phyloP scores from a whole-genome alignment of 2,888 invertebrate species.

The Microdon myrmicae region DNA sequence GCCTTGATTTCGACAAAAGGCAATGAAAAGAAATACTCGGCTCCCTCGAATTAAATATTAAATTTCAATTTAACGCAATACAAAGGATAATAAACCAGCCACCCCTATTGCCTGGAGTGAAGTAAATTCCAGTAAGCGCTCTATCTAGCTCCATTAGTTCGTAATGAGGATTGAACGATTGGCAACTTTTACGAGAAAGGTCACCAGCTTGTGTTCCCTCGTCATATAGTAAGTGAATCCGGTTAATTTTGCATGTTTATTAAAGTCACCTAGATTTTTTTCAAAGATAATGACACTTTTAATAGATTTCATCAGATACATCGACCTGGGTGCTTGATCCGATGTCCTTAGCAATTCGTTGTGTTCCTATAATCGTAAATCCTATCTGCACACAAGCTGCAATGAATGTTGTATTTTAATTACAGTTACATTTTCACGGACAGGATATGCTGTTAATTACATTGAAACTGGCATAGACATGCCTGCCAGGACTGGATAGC shows the following conservation, averaged over 20 bases:
- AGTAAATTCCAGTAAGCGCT: no score
- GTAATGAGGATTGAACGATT: neutral
- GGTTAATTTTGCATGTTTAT: neutral
- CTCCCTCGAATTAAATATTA: conserved; percentile 47
- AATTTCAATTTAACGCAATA: conserved; percentile 49
- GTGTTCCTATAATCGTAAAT: neutral
- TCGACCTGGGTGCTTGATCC: no score
- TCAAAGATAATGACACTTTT: conserved; percentile 32
- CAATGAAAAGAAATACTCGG: conserved; percentile 23
- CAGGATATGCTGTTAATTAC: conserved; percentile 52
- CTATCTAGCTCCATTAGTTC: no score
- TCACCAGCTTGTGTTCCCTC: neutral
- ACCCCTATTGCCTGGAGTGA: conserved; percentile 41
- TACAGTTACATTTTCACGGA: conserved; percentile 53
- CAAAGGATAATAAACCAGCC: conserved; percentile 50
- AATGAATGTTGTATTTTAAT: conserved; percentile 52
- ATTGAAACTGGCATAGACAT: conserved; percentile 50
- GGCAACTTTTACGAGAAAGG: neutral
- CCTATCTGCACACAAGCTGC: conserved; percentile 20
- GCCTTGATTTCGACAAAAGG: conserved; percentile 44
- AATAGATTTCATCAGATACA: no score
- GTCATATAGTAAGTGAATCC: neutral
- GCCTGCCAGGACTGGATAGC: conserved; percentile 38
- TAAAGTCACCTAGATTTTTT: conserved; percentile 43
- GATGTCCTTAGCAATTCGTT: conserved; percentile 17